phyloP scores from a whole-genome alignment of 2,888 invertebrate species.

The Ormyrus labotus region DNA sequence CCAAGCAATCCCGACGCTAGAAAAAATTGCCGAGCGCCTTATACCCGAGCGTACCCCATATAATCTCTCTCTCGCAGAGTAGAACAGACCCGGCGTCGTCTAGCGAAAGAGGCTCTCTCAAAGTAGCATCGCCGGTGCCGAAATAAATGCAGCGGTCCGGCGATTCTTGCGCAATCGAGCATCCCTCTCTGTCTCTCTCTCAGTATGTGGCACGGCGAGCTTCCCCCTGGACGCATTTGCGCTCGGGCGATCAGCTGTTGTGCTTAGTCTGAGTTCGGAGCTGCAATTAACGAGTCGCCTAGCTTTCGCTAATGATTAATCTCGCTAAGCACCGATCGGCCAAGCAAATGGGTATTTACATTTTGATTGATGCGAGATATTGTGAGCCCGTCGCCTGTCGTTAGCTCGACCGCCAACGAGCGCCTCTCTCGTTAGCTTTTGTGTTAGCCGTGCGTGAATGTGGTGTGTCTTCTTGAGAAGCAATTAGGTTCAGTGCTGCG shows the following conservation, averaged over 20 bases:
- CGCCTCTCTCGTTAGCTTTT: background rate
- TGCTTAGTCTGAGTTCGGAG: background rate
- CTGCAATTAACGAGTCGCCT: background rate
- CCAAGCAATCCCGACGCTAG: too few species aligned
- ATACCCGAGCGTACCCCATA: too few species aligned
- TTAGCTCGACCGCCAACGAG: background rate
- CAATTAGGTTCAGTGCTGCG: background rate
- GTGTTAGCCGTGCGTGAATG: too few species aligned
- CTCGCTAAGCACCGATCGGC: background rate
- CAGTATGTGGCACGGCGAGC: slow-evolving; percentile 10
- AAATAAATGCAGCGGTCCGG: slow-evolving; percentile 38
- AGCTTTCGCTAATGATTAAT: background rate
- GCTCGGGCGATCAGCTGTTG: slow-evolving; percentile 40
- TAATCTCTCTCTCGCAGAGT: too few species aligned
- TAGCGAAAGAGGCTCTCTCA: too few species aligned
- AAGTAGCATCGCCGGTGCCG: slow-evolving; percentile 8
- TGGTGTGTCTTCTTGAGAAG: background rate
- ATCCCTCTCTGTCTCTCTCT: background rate
- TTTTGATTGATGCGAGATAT: slow-evolving; percentile 25
- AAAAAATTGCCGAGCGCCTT: too few species aligned
- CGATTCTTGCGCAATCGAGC: slow-evolving; percentile 10
- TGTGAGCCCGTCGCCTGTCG: slow-evolving; percentile 3
- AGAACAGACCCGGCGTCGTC: too few species aligned
- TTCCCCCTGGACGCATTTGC: background rate
- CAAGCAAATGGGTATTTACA: slow-evolving; percentile 45